These are phyloP conservation scores for Mellilla xanthometata DNA, from an alignment of 2,888 invertebrate species.

Conservation along the genomic window DNA sequence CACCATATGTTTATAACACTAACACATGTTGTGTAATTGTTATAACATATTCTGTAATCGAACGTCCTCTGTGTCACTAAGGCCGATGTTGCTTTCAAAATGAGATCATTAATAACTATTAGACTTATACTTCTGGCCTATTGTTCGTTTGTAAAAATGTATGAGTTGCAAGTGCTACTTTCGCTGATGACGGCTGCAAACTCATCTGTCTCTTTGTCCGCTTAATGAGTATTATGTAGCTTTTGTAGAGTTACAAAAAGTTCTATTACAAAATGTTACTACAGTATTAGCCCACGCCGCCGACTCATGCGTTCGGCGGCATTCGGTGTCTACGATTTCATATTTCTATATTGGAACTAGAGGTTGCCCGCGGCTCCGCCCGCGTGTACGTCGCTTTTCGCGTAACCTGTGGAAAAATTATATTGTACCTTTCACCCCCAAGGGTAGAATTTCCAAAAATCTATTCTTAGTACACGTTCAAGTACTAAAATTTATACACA, in stretches of 20 bases:
- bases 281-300: slow-evolving; percentile 20
- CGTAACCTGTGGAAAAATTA: too few species aligned
- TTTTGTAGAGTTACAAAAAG: slow-evolving; percentile 18
- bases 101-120: slow-evolving; percentile 18
- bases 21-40: slow-evolving; percentile 39
- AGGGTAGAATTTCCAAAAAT: too few species aligned
- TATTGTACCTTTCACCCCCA: too few species aligned
- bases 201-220: slow-evolving; percentile 20
- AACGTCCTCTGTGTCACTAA: slow-evolving; percentile 13
- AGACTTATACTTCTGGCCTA: slow-evolving; percentile 20
- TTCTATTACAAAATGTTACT: slow-evolving; percentile 19
- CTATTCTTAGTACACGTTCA: too few species aligned
- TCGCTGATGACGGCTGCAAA: slow-evolving; percentile 21
- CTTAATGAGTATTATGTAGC: slow-evolving; percentile 19
- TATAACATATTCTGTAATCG: slow-evolving; percentile 30
- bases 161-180: slow-evolving; percentile 15
- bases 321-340: slow-evolving; percentile 11
- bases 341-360: not conserved
- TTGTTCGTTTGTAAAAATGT: slow-evolving; percentile 21
- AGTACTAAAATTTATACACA: too few species aligned
- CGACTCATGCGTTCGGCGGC: slow-evolving; percentile 12
- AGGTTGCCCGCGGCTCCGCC: too few species aligned
- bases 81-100: slow-evolving; percentile 21
- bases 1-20: too few species aligned
- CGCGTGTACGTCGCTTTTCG: too few species aligned